Base-by-base conservation (phyloP, 2,797 vertebrate species). In the Pantherophis vulpinus region DNA sequence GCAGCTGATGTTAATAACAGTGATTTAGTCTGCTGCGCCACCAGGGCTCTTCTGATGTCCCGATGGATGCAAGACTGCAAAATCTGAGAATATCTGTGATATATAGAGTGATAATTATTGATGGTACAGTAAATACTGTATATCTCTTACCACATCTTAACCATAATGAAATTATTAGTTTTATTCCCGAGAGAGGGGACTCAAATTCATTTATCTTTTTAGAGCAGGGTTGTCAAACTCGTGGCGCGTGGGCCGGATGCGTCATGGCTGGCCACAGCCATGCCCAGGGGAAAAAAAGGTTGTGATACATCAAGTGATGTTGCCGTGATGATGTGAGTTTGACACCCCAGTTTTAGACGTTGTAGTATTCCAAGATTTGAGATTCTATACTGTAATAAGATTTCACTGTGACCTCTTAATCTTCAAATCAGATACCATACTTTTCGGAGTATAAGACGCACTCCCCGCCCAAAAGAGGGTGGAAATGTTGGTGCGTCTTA, bases 191-290 rank as follows among this genome's bases (percentile, higher is more conserved):
- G 63, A 32, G 63, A 66, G 63, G 63, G n/a, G 5, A 14, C n/a
- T 70, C 63, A 32, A 16, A 32, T 70, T 70, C 13, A n/a, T 70
- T n/a, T n/a, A 70, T 32, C 13, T 70, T 70, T 70, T n/a, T 70
- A 66, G 12, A 70, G 13, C 54, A 55, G 11, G 54, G 54, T 11
- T 55, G 54, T 55, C 54, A 55, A 55, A 55, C 54, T 55, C 11
- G 0, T 0, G 2, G 54, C 2, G 11, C 11, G 11, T 55, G 54
- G 54, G 11, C 54, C 2, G 0, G 54, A 55, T 55, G 54, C 2
- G 54, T 55, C 54, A 55, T 0, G 11, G 11, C 54, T 55, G 54
- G 11, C 54, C 54, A 55, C 54, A 0, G 0, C 11, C 54, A 55
- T 11, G 2, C 0, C 54, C 54, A 12, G 54, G 54, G 54, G 2